These are phyloP conservation scores for Ictalurus furcatus DNA, from an alignment of 2,113 vertebrate genomes.

Conservation along the genomic window DNA sequence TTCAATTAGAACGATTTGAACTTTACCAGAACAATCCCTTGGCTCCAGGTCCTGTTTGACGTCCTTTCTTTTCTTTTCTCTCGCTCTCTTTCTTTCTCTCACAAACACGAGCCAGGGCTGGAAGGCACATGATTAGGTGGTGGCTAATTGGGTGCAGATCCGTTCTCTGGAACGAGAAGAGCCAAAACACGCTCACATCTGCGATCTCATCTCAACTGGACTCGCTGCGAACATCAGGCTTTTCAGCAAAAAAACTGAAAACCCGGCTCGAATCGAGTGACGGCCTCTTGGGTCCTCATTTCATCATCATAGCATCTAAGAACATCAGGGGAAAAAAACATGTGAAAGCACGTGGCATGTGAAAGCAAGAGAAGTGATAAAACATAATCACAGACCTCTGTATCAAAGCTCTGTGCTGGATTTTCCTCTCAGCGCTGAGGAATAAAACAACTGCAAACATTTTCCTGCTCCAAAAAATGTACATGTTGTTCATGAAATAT, in stretches of 20 bases:
- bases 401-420: neutral
- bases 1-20: slow-evolving; percentile 61
- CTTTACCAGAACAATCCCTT: slow-evolving; percentile 60
- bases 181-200: slow-evolving; percentile 67
- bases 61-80: slow-evolving; percentile 44
- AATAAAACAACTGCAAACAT: neutral
- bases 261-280: neutral
- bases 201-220: slow-evolving; percentile 33
- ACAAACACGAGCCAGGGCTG: slow-evolving; percentile 63
- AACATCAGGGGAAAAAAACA: neutral
- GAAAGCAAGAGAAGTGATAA: slow-evolving; percentile 12
- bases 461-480: neutral
- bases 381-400: neutral
- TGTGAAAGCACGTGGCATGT: neutral
- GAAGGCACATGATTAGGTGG: slow-evolving; percentile 66
- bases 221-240: slow-evolving; percentile 4
- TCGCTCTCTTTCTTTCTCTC: slow-evolving; percentile 42
- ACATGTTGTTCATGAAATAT: neutral
- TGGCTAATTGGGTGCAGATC: slow-evolving; percentile 76
- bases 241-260: slow-evolving; percentile 12
- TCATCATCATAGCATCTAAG: slow-evolving; percentile 11
- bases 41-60: slow-evolving; percentile 41
- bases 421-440: neutral
- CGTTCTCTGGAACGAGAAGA: slow-evolving; percentile 65
- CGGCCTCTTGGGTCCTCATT: neutral